Evolutionary conservation across 2,797 vertebrate species (phyloP).

Genomic region (Fratercula arctica): DNA sequence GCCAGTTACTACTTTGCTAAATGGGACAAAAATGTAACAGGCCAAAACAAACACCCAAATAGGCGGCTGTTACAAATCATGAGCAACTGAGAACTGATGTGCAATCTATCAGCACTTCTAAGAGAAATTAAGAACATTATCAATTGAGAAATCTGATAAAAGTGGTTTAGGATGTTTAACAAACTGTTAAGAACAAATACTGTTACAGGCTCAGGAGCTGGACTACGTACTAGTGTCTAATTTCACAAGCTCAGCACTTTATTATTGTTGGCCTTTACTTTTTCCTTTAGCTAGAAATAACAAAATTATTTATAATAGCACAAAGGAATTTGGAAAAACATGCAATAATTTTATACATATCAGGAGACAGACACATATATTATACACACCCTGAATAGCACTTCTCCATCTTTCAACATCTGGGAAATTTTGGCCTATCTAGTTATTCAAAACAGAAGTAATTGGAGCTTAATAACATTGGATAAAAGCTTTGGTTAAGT

Average conservation of each 20-base stretch:
- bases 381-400: background rate
- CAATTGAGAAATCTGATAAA: background rate
- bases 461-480: background rate
- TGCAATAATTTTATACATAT: background rate
- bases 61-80: background rate
- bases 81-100: background rate
- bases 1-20: background rate
- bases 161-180: background rate
- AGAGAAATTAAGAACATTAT: background rate
- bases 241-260: background rate
- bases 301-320: slow-evolving; percentile 44
- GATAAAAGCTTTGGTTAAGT: slow-evolving; percentile 15
- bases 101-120: background rate
- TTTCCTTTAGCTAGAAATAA: slow-evolving; percentile 27
- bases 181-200: background rate
- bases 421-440: slow-evolving; percentile 2
- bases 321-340: slow-evolving; percentile 44
- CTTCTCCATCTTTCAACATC: slow-evolving; percentile 17
- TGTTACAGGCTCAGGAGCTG: background rate
- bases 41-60: background rate
- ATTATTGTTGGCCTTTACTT: slow-evolving; percentile 22
- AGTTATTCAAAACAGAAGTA: background rate
- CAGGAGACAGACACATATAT: background rate
- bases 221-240: background rate
- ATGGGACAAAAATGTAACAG: background rate